phyloP scores from a whole-genome alignment of 2,888 invertebrate species.

The Ceramica pisi region DNA sequence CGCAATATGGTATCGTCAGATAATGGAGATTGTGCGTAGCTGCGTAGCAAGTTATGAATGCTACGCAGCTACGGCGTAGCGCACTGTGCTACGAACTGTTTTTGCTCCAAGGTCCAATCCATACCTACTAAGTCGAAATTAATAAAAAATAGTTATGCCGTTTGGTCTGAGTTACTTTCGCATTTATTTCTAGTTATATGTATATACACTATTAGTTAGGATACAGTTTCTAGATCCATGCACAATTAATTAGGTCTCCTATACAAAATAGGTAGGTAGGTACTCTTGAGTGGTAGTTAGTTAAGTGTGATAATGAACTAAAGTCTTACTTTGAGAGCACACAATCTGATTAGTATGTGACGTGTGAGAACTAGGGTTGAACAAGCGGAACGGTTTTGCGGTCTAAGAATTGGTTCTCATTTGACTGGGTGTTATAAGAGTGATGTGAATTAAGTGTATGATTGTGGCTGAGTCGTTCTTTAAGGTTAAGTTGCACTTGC shows the following conservation, averaged over 20 bases:
- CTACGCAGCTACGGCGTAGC: conserved; percentile 40
- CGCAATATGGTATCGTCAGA: neutral
- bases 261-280: neutral
- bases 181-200: neutral
- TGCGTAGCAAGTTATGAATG: neutral
- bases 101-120: neutral
- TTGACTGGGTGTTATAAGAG: neutral
- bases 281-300: conserved; percentile 14
- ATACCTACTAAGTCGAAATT: no score
- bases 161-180: no score
- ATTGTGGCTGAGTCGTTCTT: neutral
- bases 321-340: conserved; percentile 2
- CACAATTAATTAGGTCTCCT: neutral
- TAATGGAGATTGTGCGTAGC: neutral
- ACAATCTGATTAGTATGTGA: conserved; percentile 29
- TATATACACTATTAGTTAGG: no score
- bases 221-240: no score
- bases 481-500: no score
- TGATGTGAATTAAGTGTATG: neutral
- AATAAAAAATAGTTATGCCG: no score
- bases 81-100: conserved; percentile 6
- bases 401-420: neutral
- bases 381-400: neutral
- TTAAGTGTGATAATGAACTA: conserved; percentile 31
- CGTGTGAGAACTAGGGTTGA: conserved; percentile 13